A percentile compares a stretch with the other conserved stretches of the same genome.
Conservation (phyloP, 2,113 vertebrate genomes). For the Trichechus manatus region DNA sequence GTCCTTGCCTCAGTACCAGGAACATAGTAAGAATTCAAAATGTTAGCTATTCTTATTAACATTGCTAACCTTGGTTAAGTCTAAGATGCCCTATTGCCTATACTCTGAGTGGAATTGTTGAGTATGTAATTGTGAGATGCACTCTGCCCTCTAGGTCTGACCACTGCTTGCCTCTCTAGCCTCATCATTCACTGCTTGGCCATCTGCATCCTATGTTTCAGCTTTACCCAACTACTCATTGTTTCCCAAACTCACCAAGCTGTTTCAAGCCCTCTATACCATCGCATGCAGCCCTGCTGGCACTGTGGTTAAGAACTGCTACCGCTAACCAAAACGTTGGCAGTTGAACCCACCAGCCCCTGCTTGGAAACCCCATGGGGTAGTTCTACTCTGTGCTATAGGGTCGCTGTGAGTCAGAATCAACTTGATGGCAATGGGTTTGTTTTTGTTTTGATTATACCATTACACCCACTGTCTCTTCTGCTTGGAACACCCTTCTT, state of each 20-base stretch:
- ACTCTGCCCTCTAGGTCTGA: background rate
- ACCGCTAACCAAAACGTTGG: too few species aligned
- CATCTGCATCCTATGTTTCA: too few species aligned
- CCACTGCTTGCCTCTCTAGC: background rate
- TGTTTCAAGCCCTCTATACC: background rate
- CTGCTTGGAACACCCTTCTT: background rate
- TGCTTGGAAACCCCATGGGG: too few species aligned
- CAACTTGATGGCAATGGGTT: too few species aligned
- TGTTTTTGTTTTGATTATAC: too few species aligned
- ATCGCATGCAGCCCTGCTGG: too few species aligned
- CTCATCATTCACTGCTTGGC: background rate
- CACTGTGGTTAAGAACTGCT: too few species aligned
- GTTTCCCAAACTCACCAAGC: background rate
- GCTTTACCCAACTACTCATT: background rate
- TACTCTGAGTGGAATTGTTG: background rate
- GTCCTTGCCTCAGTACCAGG: background rate
- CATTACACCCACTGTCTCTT: background rate
- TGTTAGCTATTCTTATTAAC: background rate
- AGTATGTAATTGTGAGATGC: too few species aligned
- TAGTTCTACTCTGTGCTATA: too few species aligned
- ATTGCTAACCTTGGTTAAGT: conserved; percentile 5
- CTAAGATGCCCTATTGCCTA: background rate
- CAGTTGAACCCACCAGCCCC: too few species aligned
- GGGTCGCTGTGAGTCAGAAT: too few species aligned
- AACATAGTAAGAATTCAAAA: background rate